Percentiles rank a stretch among this genome's conserved stretches.
These are phyloP conservation scores for Drosophila kepulauana DNA, from an alignment of 1,140 invertebrate species.

Conservation along the genomic window DNA sequence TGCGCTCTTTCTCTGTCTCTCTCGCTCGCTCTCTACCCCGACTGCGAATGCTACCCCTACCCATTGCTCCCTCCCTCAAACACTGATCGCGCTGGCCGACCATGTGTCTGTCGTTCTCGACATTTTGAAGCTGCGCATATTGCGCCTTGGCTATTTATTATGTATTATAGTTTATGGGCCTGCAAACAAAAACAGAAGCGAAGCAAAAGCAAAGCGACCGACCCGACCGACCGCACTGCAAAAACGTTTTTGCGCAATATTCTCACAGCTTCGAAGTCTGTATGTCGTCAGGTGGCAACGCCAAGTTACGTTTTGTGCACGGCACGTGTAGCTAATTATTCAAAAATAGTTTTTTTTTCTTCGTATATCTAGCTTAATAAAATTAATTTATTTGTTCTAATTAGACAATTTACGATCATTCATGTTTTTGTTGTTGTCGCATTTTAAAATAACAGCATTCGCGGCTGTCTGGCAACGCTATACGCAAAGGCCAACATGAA, in stretches of 20 bases:
- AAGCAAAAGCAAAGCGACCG: neutral
- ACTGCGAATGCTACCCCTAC: neutral
- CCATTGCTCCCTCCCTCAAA: neutral
- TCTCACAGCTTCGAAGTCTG: neutral
- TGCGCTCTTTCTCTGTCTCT: neutral
- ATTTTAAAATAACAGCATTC: slow-evolving; percentile 11
- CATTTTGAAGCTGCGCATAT: slow-evolving; percentile 78
- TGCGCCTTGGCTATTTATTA: slow-evolving; percentile 79
- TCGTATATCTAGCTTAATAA: neutral
- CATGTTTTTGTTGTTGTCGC: neutral
- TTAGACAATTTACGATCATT: slow-evolving; percentile 22
- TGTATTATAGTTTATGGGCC: slow-evolving; percentile 62
- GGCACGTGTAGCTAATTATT: slow-evolving; percentile 36
- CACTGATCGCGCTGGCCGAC: slow-evolving; percentile 26
- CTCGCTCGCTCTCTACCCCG: neutral
- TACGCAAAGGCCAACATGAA: slow-evolving; percentile 7
- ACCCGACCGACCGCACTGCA: slow-evolving; percentile 4
- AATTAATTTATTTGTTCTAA: slow-evolving; percentile 30
- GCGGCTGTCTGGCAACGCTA: slow-evolving; percentile 37
- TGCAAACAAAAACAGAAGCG: slow-evolving; percentile 40
- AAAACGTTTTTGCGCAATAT: slow-evolving; percentile 46
- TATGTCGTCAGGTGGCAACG: slow-evolving; percentile 39
- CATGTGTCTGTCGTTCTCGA: slow-evolving; percentile 61
- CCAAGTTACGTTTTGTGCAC: neutral
- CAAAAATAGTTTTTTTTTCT: neutral